These are phyloP conservation scores for Cervus canadensis DNA, from an alignment of 2,113 vertebrate genomes.

Conservation along the genomic window DNA sequence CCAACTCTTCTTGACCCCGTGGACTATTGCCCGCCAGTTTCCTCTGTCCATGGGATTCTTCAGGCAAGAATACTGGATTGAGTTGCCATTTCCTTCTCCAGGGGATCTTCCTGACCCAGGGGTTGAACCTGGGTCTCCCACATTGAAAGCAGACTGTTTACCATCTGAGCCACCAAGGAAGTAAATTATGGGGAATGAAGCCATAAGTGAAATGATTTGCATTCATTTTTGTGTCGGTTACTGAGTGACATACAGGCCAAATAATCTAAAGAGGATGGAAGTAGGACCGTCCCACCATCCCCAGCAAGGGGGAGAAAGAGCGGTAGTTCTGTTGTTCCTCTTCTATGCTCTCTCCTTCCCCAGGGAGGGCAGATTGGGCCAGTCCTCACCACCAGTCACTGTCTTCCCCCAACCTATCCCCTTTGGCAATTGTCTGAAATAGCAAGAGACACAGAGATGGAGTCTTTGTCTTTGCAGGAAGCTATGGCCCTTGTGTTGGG, in stretches of 20 bases:
- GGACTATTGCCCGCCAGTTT: not conserved
- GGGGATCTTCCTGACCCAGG: not conserved
- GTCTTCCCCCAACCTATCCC: not conserved
- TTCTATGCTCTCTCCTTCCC: not conserved
- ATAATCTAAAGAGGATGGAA: not conserved
- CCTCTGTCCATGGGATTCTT: not conserved
- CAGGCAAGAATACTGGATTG: not conserved
- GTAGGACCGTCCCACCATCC: not conserved
- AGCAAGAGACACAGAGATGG: not conserved
- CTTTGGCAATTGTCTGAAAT: not conserved
- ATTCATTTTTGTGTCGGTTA: not conserved
- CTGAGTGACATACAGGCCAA: not conserved
- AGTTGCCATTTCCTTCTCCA: not conserved
- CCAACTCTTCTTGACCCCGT: not conserved
- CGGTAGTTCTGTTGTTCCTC: not conserved
- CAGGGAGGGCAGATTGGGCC: too few species aligned
- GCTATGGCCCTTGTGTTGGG: not conserved
- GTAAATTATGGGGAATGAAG: not conserved
- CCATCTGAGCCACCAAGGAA: not conserved
- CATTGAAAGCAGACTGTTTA: not conserved
- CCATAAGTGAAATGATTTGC: not conserved
- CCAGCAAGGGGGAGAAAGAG: fast-evolving
- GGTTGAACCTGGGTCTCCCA: not conserved
- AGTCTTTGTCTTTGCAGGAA: not conserved
- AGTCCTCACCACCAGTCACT: not conserved